Conservation (phyloP, 2,797 vertebrate genomes). For the Chiroxiphia lanceolata region DNA sequence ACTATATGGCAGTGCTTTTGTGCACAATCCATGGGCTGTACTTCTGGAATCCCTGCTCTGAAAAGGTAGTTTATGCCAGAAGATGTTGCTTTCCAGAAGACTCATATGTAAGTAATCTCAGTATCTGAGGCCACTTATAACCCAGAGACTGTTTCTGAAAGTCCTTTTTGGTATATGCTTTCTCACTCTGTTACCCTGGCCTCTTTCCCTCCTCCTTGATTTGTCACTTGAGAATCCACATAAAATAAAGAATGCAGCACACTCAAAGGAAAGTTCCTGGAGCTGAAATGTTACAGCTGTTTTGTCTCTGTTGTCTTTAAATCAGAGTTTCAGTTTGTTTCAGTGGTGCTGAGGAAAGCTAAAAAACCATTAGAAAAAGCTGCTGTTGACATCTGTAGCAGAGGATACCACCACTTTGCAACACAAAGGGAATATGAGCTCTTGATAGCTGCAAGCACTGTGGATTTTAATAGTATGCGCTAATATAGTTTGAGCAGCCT, state of each 20-base stretch:
- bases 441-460: not conserved
- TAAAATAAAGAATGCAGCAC: constrained; percentile 19
- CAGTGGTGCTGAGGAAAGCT: not conserved
- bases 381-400: not conserved
- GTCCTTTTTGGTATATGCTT: not conserved
- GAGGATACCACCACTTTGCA: not conserved
- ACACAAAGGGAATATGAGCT: not conserved
- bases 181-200: constrained; percentile 4
- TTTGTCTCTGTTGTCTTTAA: not conserved
- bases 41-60: not conserved
- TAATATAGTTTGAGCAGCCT: accelerated
- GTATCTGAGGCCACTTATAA: not conserved
- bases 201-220: not conserved
- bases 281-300: constrained; percentile 24
- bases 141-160: constrained; percentile 14
- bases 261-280: constrained; percentile 10
- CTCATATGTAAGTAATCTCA: constrained; percentile 12
- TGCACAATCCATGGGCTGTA: not conserved
- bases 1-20: not conserved
- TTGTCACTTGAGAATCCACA: constrained; percentile 41
- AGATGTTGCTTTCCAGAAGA: constrained; percentile 10
- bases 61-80: not conserved
- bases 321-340: not conserved
- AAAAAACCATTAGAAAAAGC: not conserved
- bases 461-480: not conserved